phyloP scores from a whole-genome alignment of 2,113 vertebrate genomes.

The Chlamydotis undulata region DNA sequence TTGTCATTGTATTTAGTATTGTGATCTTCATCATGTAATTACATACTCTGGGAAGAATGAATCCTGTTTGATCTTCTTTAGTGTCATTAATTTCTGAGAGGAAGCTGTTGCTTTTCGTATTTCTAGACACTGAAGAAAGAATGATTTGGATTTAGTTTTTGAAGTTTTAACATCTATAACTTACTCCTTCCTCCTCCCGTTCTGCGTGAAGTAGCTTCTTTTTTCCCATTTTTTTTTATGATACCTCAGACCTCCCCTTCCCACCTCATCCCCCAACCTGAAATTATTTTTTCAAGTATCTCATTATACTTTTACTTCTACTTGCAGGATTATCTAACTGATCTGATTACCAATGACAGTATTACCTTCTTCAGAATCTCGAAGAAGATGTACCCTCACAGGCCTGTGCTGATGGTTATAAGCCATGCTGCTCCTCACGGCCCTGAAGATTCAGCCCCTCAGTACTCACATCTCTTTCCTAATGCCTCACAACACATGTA shows the following conservation, averaged over 20 bases:
- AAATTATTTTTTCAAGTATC: conserved; percentile 4
- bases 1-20: neutral
- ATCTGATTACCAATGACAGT: conserved; percentile 96
- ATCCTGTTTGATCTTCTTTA: neutral
- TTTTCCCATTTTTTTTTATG: neutral
- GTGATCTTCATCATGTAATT: neutral
- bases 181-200: neutral
- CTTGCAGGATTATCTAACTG: conserved; percentile 93
- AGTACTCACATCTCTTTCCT: conserved; percentile 91
- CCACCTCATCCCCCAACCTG: neutral
- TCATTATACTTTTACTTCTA: conserved; percentile 33
- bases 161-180: neutral
- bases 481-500: conserved; percentile 98
- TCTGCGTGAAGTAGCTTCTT: neutral
- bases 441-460: conserved; percentile 94
- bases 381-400: conserved; percentile 94
- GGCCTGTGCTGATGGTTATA: conserved; percentile 93
- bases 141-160: neutral
- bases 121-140: neutral
- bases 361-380: conserved; percentile 93
- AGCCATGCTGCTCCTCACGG: conserved; percentile 96
- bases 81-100: neutral
- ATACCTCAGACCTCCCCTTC: neutral
- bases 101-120: neutral
- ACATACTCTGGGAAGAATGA: neutral